Percentiles rank a stretch among this genome's conserved stretches.
Conservation (phyloP, 2,797 vertebrate genomes). For the Cheirogaleus major region DNA sequence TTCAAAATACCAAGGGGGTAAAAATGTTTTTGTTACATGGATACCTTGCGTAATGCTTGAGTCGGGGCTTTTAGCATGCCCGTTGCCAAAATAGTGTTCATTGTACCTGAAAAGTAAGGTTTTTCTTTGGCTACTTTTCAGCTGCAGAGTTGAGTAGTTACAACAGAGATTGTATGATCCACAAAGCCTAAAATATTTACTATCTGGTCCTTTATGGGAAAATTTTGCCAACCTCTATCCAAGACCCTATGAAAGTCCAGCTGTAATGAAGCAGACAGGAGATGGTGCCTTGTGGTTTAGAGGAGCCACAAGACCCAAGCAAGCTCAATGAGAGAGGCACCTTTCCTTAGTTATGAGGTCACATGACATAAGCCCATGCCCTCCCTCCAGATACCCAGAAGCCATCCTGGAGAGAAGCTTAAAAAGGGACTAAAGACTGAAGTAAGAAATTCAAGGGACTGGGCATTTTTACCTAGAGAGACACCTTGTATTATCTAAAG, state of each 20-base stretch:
- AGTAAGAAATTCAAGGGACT: not conserved
- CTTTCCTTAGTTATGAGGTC: not conserved
- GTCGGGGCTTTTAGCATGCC: not conserved
- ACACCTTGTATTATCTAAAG: not conserved
- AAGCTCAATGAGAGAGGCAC: not conserved
- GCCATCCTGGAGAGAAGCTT: not conserved
- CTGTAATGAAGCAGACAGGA: not conserved
- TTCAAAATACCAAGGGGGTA: not conserved
- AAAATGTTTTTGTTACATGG: not conserved
- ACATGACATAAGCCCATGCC: not conserved
- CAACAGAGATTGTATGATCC: not conserved
- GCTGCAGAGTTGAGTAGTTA: not conserved
- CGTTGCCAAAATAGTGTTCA: not conserved
- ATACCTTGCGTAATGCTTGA: not conserved
- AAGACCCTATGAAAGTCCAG: not conserved
- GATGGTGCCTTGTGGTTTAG: not conserved
- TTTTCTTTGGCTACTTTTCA: not conserved
- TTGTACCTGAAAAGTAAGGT: not conserved
- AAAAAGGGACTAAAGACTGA: not conserved
- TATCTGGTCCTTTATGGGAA: not conserved
- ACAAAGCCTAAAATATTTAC: not conserved
- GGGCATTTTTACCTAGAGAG: not conserved
- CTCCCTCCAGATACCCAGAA: not conserved
- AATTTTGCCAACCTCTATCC: not conserved
- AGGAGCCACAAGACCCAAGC: not conserved